Percentiles rank a stretch among this genome's conserved stretches.
Evolutionary conservation across 2,888 invertebrate species (phyloP).

Genomic region (Choreutis nemorana): DNA sequence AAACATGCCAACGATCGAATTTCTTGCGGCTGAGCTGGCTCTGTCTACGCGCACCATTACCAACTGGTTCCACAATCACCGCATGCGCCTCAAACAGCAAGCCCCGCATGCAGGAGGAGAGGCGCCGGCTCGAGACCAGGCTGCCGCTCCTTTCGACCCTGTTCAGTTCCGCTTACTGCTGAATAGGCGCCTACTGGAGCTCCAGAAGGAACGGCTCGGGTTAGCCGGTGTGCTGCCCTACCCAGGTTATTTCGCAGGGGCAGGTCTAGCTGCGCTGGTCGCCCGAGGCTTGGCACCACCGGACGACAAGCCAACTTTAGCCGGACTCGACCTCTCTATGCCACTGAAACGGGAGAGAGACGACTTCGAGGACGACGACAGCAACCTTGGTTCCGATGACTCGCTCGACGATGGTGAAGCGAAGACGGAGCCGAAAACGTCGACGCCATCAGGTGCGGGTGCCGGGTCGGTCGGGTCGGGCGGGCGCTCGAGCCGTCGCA

Average conservation of each 20-base stretch:
- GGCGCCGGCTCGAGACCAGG: conserved; percentile 77
- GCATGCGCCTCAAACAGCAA: conserved; percentile 96
- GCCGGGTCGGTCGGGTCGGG: conserved; percentile 52
- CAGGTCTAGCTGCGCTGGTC: conserved; percentile 79
- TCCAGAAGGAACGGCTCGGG: conserved; percentile 86
- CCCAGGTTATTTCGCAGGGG: conserved; percentile 79
- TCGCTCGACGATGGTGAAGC: conserved; percentile 66
- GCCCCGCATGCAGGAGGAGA: conserved; percentile 81
- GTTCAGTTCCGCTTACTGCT: conserved; percentile 89
- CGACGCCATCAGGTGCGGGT: no score
- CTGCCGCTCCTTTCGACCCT: conserved; percentile 85
- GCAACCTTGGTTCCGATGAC: conserved; percentile 76
- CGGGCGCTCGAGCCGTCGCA: conserved; percentile 73
- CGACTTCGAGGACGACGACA: conserved; percentile 83
- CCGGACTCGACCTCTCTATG: conserved; percentile 89
- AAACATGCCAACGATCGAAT: conserved; percentile 95
- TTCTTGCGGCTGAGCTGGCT: conserved; percentile 89
- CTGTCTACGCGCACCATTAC: conserved; percentile 96
- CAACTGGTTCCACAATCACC: conserved; percentile 99
- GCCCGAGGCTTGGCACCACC: conserved; percentile 72
- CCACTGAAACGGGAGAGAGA: conserved; percentile 81
- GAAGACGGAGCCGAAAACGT: conserved; percentile 67
- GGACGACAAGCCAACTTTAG: conserved; percentile 79
- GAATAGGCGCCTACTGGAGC: conserved; percentile 87
- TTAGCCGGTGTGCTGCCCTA: conserved; percentile 78